Evolutionary conservation across 1,140 invertebrate species (phyloP), one percentile per base, ranked within the genome.

Genomic region (Platyura marginata): DNA sequence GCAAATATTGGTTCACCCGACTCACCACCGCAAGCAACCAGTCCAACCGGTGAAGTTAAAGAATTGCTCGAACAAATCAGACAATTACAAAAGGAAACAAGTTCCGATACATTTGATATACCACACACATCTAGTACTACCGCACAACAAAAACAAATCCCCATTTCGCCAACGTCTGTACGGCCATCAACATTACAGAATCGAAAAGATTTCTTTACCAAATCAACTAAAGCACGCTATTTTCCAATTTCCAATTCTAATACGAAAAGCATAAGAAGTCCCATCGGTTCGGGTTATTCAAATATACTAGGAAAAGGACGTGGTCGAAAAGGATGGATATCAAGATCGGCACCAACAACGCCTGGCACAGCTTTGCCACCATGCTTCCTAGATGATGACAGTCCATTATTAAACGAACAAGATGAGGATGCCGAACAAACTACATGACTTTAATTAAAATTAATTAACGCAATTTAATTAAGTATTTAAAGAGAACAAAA

Each of bases 21-120:
- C 48, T 85, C 81, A 1, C 80, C 80, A 2, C 80, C 80, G 0
- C 70, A 77, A 50, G 79, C 80, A 9, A 83, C 79, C 8, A 81
- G 77, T 51, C 80, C 80, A 2, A 83, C 80, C 11, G 72, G 72
- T 46, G 75, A 77, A 58, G 69, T 77, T 50, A 66, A 68, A 16
- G 74, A 77, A 48, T 57, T 78, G 32, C 57, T 79, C 51, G 72
- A 76, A 47, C 77, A 79, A 61, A 77, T 78, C 48, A 73, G 76
- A 40, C 71, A 76, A 51, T 56, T 78, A 42, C 73, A 74, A 44
- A n/a, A 38, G 20, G 36, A n/a, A 20, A 38, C 3, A n/a, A 38
- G 36, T 18, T 10, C 16, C 36, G 36, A 38, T 38, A 10, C 3
- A 4, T 3, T 38, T 21, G 36, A n/a, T 18, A 11, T 6, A n/a